A percentile compares a stretch with the other conserved stretches of the same genome.
Evolutionary conservation across 2,113 vertebrate genomes (phyloP).

Genomic region (Cyprinodon brontotheroides): DNA sequence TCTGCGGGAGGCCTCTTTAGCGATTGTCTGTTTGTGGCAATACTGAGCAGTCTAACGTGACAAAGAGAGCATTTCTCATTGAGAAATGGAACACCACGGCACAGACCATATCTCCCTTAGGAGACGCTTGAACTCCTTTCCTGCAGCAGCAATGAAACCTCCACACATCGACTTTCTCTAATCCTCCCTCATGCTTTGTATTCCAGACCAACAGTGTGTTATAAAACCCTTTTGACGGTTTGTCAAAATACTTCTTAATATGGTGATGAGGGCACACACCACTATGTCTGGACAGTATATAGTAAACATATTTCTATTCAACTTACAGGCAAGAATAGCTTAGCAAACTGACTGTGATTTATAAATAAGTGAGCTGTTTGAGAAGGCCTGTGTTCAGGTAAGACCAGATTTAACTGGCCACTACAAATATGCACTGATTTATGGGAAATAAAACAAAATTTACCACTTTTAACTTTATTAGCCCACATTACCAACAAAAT

Average conservation of each 20-base stretch:
- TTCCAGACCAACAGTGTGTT: slow-evolving; percentile 54
- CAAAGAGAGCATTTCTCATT: slow-evolving; percentile 48
- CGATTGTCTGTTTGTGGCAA: slow-evolving; percentile 29
- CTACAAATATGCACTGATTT: not conserved
- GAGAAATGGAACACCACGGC: slow-evolving; percentile 42
- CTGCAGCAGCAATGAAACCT: slow-evolving; percentile 49
- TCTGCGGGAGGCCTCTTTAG: slow-evolving; percentile 63
- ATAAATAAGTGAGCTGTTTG: not conserved
- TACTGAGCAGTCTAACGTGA: slow-evolving; percentile 36
- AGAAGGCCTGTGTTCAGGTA: not conserved
- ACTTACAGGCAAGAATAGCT: slow-evolving; percentile 2
- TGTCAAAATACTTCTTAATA: not conserved
- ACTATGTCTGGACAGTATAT: not conserved
- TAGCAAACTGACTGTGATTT: not conserved
- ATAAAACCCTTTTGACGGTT: not conserved
- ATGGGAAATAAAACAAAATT: not conserved
- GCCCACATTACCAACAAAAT: not conserved
- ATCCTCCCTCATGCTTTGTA: slow-evolving; percentile 48
- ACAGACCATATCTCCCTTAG: slow-evolving; percentile 32
- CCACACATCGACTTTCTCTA: not conserved
- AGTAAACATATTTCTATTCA: not conserved
- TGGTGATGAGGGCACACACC: not conserved
- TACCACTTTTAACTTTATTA: not conserved
- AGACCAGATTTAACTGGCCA: not conserved
- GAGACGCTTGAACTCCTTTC: slow-evolving; percentile 54